phyloP scores from a whole-genome alignment of 2,113 vertebrate genomes.

The Puma concolor region DNA sequence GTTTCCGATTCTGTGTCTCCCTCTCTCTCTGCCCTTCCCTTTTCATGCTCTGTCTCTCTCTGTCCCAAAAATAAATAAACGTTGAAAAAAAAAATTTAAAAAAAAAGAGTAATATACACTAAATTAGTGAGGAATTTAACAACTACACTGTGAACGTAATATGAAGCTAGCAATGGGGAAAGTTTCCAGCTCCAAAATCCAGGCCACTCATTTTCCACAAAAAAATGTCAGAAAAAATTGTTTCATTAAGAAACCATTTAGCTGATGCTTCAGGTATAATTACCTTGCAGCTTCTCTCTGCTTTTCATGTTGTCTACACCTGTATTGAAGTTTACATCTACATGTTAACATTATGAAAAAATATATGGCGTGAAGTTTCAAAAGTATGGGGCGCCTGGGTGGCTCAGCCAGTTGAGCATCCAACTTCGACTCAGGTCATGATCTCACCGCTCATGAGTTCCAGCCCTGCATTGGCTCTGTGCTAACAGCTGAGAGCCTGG shows the following conservation, averaged over 20 bases:
- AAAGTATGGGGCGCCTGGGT: neutral
- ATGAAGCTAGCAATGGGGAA: neutral
- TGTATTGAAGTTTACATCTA: slow-evolving; percentile 35
- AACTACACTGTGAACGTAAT: slow-evolving; percentile 33
- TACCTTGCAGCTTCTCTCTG: neutral
- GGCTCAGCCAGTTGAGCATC: too few relatives aligned
- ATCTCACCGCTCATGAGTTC: too few relatives aligned
- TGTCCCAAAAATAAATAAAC: too few relatives aligned
- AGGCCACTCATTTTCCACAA: neutral
- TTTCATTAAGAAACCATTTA: slow-evolving; percentile 42
- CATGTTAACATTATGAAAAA: slow-evolving; percentile 6
- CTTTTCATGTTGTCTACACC: neutral
- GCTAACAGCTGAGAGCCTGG: too few relatives aligned
- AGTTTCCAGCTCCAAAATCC: slow-evolving; percentile 37
- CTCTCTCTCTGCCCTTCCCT: too few relatives aligned
- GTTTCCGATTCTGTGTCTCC: too few relatives aligned
- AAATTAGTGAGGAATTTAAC: neutral
- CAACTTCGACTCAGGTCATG: too few relatives aligned
- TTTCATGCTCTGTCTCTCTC: too few relatives aligned
- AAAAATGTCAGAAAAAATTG: neutral
- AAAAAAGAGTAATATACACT: neutral
- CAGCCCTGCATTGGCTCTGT: too few relatives aligned
- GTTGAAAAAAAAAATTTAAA: too few relatives aligned
- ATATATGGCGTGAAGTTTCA: neutral
- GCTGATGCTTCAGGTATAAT: neutral